Base-by-base conservation (phyloP, 2,888 invertebrate genomes). In the Drosophila pegasa region DNA sequence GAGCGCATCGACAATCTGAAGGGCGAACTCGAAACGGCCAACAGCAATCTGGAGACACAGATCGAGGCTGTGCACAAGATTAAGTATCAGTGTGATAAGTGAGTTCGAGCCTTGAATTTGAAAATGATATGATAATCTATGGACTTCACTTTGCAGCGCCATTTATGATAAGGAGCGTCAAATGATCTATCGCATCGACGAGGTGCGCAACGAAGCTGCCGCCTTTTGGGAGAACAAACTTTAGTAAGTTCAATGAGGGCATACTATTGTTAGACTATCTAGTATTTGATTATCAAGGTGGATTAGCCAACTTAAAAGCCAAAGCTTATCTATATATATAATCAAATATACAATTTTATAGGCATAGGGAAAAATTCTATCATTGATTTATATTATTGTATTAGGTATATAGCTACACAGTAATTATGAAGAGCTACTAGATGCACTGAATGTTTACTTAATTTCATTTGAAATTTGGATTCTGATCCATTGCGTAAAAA, bases 221-320 rank as follows among this genome's bases (percentile, higher is more conserved):
- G 92, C 93, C 78, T 93, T 94, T 92, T 95, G 95, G 95, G 95
- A 95, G 89, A 93, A 94, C 75, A 93, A 94, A 91, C 90, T 95
- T 82, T 89, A 92, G 92, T 92, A 88, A 90, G 89, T 78, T 12
- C 0, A 31, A 1, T 20, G 2, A 41, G 14, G n/a, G n/a, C n/a
- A 25, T 4, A 25, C 25, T 25, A n/a, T 5, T 33, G 33, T n/a
- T n/a, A 2, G 35, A 35, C n/a, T 35, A 35, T 6, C n/a, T 6
- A n/a, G n/a, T n/a, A 31, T 9, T 33, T 5, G 14, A 29, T 2
- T 9, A 2, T 29, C 29, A 29, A 9, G 29, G 29, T 29, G n/a
- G n/a, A n/a, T n/a, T n/a, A n/a, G n/a, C n/a, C n/a, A n/a, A n/a
- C n/a, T n/a, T n/a, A n/a, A n/a, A n/a, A n/a, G n/a, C n/a, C n/a